These are phyloP conservation scores for Papilio demoleus DNA, from an alignment of 2,888 invertebrate species.

Conservation along the genomic window DNA sequence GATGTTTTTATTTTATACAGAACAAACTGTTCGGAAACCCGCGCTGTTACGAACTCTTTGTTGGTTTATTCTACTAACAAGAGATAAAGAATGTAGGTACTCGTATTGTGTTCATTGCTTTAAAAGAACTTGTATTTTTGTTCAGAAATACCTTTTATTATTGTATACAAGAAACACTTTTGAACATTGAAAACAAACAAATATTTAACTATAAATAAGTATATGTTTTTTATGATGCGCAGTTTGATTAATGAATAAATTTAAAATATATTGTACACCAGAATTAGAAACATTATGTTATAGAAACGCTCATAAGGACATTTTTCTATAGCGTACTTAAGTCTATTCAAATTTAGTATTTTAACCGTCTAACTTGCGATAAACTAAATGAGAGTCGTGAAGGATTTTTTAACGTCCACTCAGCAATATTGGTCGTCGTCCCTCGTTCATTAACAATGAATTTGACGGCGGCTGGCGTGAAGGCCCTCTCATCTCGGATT, in stretches of 20 bases:
- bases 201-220: too few relatives aligned
- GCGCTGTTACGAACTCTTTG: slow-evolving; percentile 46
- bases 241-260: too few relatives aligned
- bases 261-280: too few relatives aligned
- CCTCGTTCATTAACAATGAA: slow-evolving; percentile 74
- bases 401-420: slow-evolving; percentile 44
- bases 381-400: slow-evolving; percentile 39
- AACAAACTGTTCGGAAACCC: slow-evolving; percentile 42
- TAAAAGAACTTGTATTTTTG: background rate
- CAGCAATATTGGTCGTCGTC: slow-evolving; percentile 48
- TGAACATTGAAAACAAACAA: too few relatives aligned
- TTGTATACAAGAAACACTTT: background rate
- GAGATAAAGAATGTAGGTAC: slow-evolving; percentile 5
- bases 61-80: slow-evolving; percentile 42
- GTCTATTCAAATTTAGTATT: background rate
- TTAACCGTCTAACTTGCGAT: background rate
- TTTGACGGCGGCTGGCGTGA: slow-evolving; percentile 59
- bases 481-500: slow-evolving; percentile 69
- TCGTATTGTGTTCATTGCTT: slow-evolving; percentile 1
- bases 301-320: too few relatives aligned
- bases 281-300: too few relatives aligned
- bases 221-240: too few relatives aligned
- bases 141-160: slow-evolving; percentile 3
- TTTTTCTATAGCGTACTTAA: too few relatives aligned
- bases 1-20: slow-evolving; percentile 54